These are phyloP conservation scores for Pipistrellus pipistrellus DNA, from an alignment of 2,797 vertebrate genomes.

Conservation along the genomic window DNA sequence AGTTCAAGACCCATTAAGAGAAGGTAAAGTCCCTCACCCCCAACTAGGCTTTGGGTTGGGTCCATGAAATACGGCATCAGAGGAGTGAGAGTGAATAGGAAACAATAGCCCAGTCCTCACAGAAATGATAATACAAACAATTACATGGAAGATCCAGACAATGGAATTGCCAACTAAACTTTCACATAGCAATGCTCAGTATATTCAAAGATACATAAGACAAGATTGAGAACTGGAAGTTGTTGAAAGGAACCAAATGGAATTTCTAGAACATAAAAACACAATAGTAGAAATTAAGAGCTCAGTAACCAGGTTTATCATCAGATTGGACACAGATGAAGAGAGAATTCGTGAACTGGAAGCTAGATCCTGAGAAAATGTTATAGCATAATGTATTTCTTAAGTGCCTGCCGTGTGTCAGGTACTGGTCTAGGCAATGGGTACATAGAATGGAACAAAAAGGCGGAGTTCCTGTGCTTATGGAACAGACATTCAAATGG, in stretches of 20 bases:
- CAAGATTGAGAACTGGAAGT: background rate
- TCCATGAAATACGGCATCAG: background rate
- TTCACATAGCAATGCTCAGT: background rate
- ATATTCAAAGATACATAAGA: conserved; percentile 7
- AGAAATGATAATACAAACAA: background rate
- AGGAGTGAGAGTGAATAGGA: background rate
- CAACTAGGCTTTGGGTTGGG: background rate
- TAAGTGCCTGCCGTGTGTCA: background rate
- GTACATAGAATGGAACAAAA: background rate
- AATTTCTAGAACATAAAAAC: conserved; percentile 36
- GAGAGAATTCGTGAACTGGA: background rate
- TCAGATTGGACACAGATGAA: background rate
- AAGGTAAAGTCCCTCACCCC: background rate
- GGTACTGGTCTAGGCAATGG: background rate
- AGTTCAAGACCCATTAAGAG: background rate
- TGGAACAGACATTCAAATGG: background rate
- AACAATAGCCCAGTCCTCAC: background rate
- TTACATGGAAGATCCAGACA: background rate
- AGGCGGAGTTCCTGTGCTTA: background rate
- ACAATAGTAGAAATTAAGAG: background rate
- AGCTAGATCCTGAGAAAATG: background rate
- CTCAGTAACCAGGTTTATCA: background rate
- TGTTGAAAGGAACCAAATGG: background rate
- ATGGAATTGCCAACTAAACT: background rate
- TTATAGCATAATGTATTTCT: background rate